Base-by-base conservation (phyloP, 2,888 invertebrate genomes). In the Stenodema calcarata region DNA sequence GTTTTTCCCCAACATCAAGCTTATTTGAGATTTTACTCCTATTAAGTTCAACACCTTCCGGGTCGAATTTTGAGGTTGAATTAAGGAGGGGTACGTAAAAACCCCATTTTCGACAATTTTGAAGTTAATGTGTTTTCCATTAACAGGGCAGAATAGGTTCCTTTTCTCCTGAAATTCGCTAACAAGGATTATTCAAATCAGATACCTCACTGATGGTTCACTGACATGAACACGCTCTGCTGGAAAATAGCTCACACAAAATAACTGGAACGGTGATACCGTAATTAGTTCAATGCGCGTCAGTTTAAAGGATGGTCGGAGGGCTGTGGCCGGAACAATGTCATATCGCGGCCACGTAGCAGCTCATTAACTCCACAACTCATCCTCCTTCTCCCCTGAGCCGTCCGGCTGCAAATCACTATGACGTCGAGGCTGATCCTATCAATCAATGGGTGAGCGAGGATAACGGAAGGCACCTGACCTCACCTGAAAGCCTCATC, bases 301-400 rank as follows among this genome's bases (percentile, higher is more conserved):
- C 47, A 35, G 14, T 1, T 30, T 9, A 73, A 9, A 73, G 28
- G 75, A 4, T n/a, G 41, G 35, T 2, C 28, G 75, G n/a, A 30
- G 23, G 3, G 35, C 14, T 78, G 62, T 27, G 27, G 62, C 12
- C 23, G 78, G 18, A 47, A 78, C 78, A 78, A 78, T 78, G 78
- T 47, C 73, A 73, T 73, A 73, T 73, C 78, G 42, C 78, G 44
- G 14, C n/a, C 78, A 23, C 44, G 27, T 78, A 78, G 42, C 78
- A 78, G 78, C 78, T 78, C 78, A 78, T 78, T 78, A 78, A 44
- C 78, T 27, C 35, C 78, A 18, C 28, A 44, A 44, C 35, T 41
- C 41, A 18, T 18, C 35, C 30, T 18, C 73, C 35, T 7, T 16
- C 18, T 18, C 41, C 18, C 70, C 27, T 4, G 70, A n/a, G 1